A percentile compares a stretch with the other conserved stretches of the same genome.
phyloP scores from a whole-genome alignment of 2,888 invertebrate genomes.

The Pandemis heparana region DNA sequence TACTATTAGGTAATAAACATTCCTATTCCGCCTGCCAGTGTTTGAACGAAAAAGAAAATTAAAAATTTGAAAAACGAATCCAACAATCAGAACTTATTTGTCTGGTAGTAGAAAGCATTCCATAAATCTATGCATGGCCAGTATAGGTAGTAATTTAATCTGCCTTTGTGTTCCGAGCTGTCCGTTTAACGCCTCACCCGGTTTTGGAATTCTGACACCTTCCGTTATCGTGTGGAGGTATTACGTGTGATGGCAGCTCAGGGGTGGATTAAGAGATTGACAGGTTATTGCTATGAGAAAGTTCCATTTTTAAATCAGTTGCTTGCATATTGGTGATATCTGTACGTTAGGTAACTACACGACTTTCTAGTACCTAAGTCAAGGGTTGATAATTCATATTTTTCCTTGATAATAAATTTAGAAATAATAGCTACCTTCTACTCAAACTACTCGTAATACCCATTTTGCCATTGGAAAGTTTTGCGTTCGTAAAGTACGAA shows the following conservation, averaged over 20 bases:
- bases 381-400: too few species aligned
- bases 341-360: too few species aligned
- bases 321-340: not conserved
- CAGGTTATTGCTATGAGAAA: conserved; percentile 31
- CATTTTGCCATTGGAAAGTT: too few species aligned
- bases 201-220: conserved; percentile 49
- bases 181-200: conserved; percentile 50
- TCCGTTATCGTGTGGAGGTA: conserved; percentile 41
- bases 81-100: conserved; percentile 22
- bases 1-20: not conserved
- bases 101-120: conserved; percentile 34
- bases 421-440: too few species aligned
- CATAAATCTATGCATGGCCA: conserved; percentile 42
- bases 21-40: conserved; percentile 3
- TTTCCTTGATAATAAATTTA: too few species aligned
- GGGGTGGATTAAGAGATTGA: conserved; percentile 32
- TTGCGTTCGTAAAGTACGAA: too few species aligned
- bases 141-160: conserved; percentile 58
- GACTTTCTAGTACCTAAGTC: too few species aligned
- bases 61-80: conserved; percentile 17
- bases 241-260: conserved; percentile 38
- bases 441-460: too few species aligned
- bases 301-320: not conserved
- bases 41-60: conserved; percentile 14
- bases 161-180: conserved; percentile 54